phyloP scores from a whole-genome alignment of 2,113 vertebrate species.

The Silurus glanis region DNA sequence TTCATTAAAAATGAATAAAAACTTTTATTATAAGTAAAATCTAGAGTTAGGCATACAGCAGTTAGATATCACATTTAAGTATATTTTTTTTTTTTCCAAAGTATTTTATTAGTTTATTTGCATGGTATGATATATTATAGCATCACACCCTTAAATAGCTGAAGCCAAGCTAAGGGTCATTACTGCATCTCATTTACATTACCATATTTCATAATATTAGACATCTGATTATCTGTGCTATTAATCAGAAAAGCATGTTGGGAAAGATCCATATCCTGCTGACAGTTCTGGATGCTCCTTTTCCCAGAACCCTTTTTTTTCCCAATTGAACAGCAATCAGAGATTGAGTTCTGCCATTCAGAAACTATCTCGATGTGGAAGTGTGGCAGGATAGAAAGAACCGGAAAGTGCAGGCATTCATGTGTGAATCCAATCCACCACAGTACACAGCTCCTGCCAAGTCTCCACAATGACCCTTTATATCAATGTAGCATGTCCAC shows the following conservation, averaged over 20 bases:
- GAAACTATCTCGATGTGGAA: slow-evolving; percentile 66
- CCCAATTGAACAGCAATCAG: slow-evolving; percentile 59
- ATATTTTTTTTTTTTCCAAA: not conserved
- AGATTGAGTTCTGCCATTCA: slow-evolving; percentile 67
- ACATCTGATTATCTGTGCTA: slow-evolving; percentile 4
- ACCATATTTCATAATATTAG: not conserved
- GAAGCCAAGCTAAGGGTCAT: not conserved
- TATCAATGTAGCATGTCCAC: slow-evolving; percentile 74
- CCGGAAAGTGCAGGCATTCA: slow-evolving; percentile 79
- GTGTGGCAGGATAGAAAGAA: slow-evolving; percentile 57
- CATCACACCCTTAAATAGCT: not conserved
- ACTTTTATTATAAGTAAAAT: not conserved
- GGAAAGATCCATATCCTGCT: slow-evolving; percentile 20
- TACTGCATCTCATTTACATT: not conserved
- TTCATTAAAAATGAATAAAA: too few relatives aligned
- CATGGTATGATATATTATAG: not conserved
- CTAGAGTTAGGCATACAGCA: not conserved
- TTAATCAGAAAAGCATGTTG: not conserved
- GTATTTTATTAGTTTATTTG: not conserved
- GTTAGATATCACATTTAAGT: not conserved
- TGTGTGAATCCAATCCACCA: slow-evolving; percentile 84
- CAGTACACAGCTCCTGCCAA: slow-evolving; percentile 76
- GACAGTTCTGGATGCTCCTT: not conserved
- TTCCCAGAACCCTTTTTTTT: slow-evolving; percentile 11
- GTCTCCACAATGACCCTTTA: slow-evolving; percentile 83